Evolutionary conservation across 2,113 vertebrate species (phyloP), one percentile per base, ranked within the genome.

Genomic region (Callospermophilus lateralis): DNA sequence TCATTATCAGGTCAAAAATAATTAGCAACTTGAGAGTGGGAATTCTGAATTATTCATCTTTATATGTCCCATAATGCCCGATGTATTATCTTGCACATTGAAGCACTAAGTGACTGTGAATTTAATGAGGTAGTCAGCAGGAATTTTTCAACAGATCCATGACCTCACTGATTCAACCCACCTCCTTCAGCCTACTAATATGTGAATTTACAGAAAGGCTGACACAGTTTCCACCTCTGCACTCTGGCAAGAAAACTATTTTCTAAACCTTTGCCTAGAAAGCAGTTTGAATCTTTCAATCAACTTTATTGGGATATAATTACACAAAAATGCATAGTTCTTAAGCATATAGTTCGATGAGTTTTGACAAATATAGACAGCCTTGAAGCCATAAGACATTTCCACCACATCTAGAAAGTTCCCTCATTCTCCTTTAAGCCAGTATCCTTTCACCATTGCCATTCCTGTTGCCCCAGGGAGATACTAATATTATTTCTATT

Each of bases 41-140:
- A 63, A 48, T 93, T 93, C 51, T 90, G 77, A 96, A 91, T 93
- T 90, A 93, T 90, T 95, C 34, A 90, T 87, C n/a, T 94, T 87
- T 90, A 20, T 76, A 84, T 84, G 28, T 89, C 34, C 39, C 79
- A 51, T 45, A 90, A 70, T 93, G 39, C 15, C 65, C n/a, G 87
- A 37, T 30, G 61, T 42, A 77, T 37, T 92, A 55, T 55, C 55
- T 53, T 73, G 30, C 65, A 90, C 12, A 73, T 26, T 89, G 32
- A 79, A 93, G 10, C 39, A 28, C 2, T 95, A 17, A 32, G 37
- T 80, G 61, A 32, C 39, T 86, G 39, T 70, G 74, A 93, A 89
- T 81, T 72, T 95, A 88, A 91, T 72, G 73, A 73, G n/a, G 30
- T 15, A 55, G 55, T 65, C 68, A 73, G 48, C 67, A 81, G 42